Evolutionary conservation across 2,888 invertebrate species (phyloP).

Genomic region (Stenodera caucasica): DNA sequence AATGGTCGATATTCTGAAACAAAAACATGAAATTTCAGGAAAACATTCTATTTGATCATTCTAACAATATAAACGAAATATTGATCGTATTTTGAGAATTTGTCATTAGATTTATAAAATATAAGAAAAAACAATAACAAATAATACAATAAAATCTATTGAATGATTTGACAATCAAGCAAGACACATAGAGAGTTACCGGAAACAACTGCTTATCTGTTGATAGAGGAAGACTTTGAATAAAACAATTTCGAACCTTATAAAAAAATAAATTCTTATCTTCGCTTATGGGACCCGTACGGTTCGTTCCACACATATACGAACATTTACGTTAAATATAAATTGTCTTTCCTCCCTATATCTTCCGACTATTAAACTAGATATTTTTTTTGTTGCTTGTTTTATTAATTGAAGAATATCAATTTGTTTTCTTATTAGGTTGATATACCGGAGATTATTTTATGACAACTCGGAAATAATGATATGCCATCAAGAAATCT

Average conservation of each 20-base stretch:
- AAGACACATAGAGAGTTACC: background rate
- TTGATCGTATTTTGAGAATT: no score
- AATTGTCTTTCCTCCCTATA: background rate
- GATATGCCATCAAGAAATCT: no score
- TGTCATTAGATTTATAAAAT: no score
- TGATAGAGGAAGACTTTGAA: background rate
- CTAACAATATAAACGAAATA: no score
- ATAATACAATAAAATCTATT: background rate
- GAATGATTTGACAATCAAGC: background rate
- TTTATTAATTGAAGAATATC: slow-evolving; percentile 3
- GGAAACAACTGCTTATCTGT: background rate
- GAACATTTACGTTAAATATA: background rate
- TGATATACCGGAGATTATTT: background rate
- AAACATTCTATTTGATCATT: no score
- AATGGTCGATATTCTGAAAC: background rate
- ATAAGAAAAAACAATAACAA: no score
- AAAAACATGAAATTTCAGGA: background rate
- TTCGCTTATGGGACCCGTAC: background rate
- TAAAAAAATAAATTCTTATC: slow-evolving; percentile 5
- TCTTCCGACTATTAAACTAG: no score
- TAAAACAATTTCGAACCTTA: background rate
- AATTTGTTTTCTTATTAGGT: background rate
- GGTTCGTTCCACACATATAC: background rate
- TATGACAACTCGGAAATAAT: no score
- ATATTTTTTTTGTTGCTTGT: background rate